phyloP scores from a whole-genome alignment of 2,888 invertebrate genomes.

The Chorisops tibialis region DNA sequence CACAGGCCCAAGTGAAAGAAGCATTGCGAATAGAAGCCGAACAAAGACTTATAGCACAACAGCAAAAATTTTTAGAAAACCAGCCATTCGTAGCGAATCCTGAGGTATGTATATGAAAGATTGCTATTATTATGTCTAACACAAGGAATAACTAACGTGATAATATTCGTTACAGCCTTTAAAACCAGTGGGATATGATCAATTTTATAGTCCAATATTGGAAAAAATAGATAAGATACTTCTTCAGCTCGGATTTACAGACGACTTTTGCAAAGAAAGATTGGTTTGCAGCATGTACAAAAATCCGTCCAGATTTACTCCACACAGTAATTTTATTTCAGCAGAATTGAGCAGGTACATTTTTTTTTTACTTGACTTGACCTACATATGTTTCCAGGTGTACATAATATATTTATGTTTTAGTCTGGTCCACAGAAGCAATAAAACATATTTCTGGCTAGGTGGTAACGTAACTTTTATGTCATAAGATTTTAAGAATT shows the following conservation, averaged over 20 bases:
- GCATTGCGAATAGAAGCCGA: constrained; percentile 58
- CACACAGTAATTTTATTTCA: constrained; percentile 82
- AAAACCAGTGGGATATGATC: constrained; percentile 52
- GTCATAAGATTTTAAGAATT: no score
- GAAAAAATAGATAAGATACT: constrained; percentile 75
- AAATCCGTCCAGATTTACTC: constrained; percentile 75
- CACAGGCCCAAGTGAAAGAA: constrained; percentile 58
- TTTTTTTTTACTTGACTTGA: no score
- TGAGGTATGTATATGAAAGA: constrained; percentile 39
- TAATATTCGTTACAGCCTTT: constrained; percentile 42
- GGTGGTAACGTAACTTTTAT: no score
- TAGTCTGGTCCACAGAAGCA: no score
- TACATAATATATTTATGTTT: no score
- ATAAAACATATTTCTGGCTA: no score
- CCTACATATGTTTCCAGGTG: no score
- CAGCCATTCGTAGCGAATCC: constrained; percentile 51
- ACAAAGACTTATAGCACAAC: constrained; percentile 58
- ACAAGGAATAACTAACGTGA: not conserved
- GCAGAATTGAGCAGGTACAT: constrained; percentile 84
- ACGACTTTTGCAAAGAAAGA: constrained; percentile 72
- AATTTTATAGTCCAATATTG: constrained; percentile 76
- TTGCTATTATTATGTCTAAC: not conserved
- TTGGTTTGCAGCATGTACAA: constrained; percentile 82
- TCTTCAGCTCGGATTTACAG: constrained; percentile 64
- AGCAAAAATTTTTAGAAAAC: constrained; percentile 58